A percentile compares a stretch with the other conserved stretches of the same genome.
phyloP scores from a whole-genome alignment of 2,113 vertebrate genomes.

The Spea bombifrons region DNA sequence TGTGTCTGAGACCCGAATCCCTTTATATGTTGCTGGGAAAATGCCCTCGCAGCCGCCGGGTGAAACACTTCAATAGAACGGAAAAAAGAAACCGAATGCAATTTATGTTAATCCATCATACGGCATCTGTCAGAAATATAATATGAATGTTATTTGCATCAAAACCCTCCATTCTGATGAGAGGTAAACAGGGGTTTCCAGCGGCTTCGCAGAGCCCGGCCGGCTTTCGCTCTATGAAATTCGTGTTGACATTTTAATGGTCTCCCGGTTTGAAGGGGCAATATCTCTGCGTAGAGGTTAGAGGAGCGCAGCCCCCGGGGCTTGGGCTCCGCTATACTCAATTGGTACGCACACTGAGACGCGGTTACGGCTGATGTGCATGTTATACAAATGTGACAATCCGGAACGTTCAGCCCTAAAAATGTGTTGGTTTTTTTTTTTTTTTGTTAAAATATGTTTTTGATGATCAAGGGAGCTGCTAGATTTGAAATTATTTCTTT shows the following conservation, averaged over 20 bases:
- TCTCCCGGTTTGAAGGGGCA: neutral
- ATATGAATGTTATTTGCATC: constrained; percentile 28
- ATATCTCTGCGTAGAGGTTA: constrained; percentile 12
- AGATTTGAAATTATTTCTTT: too few relatives aligned
- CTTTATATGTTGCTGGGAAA: constrained; percentile 40
- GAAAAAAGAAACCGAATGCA: constrained; percentile 37
- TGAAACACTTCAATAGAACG: constrained; percentile 27
- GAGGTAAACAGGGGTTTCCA: constrained; percentile 11
- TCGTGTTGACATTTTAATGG: constrained; percentile 41
- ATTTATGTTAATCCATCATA: constrained; percentile 46
- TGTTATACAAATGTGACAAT: too few relatives aligned
- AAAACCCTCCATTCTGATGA: constrained; percentile 19
- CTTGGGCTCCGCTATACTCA: too few relatives aligned
- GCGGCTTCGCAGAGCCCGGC: neutral
- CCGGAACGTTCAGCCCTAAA: too few relatives aligned
- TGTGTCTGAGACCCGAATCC: constrained; percentile 17
- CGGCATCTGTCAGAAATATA: constrained; percentile 33
- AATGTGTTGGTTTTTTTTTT: too few relatives aligned
- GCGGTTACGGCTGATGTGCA: too few relatives aligned
- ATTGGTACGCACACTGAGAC: too few relatives aligned
- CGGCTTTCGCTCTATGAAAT: constrained; percentile 29
- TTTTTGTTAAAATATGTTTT: too few relatives aligned
- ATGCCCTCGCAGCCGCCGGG: constrained; percentile 31
- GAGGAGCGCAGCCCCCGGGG: neutral
- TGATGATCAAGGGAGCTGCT: too few relatives aligned